Evolutionary conservation across 2,113 vertebrate species (phyloP), one percentile per base, ranked within the genome.

Genomic region (Meleagris gallopavo): DNA sequence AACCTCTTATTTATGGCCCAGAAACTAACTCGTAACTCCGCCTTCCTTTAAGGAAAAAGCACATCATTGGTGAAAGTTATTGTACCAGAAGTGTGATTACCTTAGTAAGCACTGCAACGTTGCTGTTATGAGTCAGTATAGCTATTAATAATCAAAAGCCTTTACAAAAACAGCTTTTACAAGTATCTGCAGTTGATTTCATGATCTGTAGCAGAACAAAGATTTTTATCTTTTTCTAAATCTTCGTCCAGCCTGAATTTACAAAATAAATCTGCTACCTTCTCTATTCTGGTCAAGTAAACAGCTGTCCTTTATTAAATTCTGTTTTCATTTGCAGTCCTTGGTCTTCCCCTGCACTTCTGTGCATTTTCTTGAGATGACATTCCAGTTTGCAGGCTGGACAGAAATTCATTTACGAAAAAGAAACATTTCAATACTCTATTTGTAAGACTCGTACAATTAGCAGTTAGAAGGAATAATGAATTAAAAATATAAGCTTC

Each of bases 351-450:
- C 65, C 65, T 34, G 73, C 71, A 0, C 71, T 90, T 88, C 18
- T 50, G 45, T 61, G 71, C 74, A 2, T 83, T 81, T 77, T 61
- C 30, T 32, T 75, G 71, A 43, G 52, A 55, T 69, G 58, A 36
- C 19, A 38, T 19, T 64, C 73, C 85, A 60, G 84, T 40, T 70
- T 43, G 57, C 96, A 71, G 84, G 50, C 97, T 88, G 90, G 86
- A 96, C 96, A 95, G 95, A 83, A 93, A 90, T 92, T 90, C 94
- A 90, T 97, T 97, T 93, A 97, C 67, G 89, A 27, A 34, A 86
- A 94, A 94, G 95, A 95, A 90, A 75, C 13, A 58, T 90, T 94
- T 97, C 95, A 97, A 58, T 96, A 96, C 96, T 82, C 91, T 54
- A 41, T 83, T 95, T 98, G 96, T 96, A 83, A 97, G 85, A 75